A percentile compares a stretch with the other conserved stretches of the same genome.
Conservation (phyloP, 37 sponge, comb jelly and placozoan species). For the Theonella swinhoei region DNA sequence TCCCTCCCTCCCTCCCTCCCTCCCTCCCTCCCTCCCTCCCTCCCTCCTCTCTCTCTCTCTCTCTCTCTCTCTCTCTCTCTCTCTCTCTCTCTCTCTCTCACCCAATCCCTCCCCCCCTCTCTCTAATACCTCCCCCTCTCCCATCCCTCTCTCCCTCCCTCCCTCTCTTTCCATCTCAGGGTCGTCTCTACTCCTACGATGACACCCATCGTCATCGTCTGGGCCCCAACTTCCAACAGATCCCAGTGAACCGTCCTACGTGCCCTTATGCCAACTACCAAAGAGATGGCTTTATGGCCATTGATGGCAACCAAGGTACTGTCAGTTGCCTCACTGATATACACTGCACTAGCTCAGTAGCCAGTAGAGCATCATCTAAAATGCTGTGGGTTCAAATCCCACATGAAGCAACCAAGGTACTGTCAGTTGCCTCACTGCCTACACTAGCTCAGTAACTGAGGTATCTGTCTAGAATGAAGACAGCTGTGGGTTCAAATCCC, state of each 20-base stretch:
- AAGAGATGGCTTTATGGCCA: constrained; percentile 76
- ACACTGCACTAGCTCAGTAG: too few species aligned
- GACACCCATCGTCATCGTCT: constrained; percentile 92
- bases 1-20: background rate
- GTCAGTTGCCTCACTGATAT: background rate
- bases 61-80: background rate
- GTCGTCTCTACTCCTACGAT: constrained; percentile 87
- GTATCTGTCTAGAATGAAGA: background rate
- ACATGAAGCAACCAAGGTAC: too few species aligned
- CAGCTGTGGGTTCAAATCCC: too few species aligned
- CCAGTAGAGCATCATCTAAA: too few species aligned
- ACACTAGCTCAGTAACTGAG: background rate
- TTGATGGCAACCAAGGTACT: constrained; percentile 81
- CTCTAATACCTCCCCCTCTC: too few species aligned
- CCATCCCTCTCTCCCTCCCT: background rate
- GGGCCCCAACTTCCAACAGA: constrained; percentile 85
- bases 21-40: background rate
- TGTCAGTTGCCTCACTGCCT: too few species aligned
- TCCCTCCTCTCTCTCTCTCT: background rate
- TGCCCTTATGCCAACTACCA: constrained; percentile 69
- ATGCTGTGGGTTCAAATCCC: too few species aligned
- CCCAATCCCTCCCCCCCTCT: background rate
- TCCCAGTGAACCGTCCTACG: constrained; percentile 84
- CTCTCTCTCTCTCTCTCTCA: constrained; percentile 1
- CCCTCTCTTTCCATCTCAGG: constrained; percentile 37